Evolutionary conservation across 2,888 invertebrate genomes (phyloP), one percentile per base, ranked within the genome.

Genomic region (Notocelia uddmanniana): DNA sequence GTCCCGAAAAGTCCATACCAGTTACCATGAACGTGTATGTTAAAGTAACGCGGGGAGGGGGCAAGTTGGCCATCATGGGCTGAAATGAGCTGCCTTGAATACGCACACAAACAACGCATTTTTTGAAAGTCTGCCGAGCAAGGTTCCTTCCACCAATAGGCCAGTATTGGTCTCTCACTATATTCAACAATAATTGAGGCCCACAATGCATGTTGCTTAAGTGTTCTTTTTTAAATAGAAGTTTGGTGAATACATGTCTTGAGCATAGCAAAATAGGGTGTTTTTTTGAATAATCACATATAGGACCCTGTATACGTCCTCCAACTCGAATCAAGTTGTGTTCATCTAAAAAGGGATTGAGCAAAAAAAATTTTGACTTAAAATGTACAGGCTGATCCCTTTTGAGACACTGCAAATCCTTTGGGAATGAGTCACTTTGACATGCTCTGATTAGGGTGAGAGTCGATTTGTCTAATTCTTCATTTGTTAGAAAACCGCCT

Each of bases 71-170:
- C 60, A 60, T 60, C 60, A 52, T 63, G 26, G 63, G 63, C 13
- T 63, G 62, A 62, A 62, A 50, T 50, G 62, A 62, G 62, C 50
- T 31, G 62, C 62, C 62, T 62, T 62, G 62, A 50, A 62, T 62
- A 62, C 62, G 62, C 48, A 50, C 10, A 31, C 62, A 62, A 6
- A 21, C 23, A 15, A 60, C 18, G 37, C 58, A 58, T 37, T 37
- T 58, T 37, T 21, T 34, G 37, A 10, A 58, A 10, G 34, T 18
- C 13, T 19, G n/a, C 5, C 58, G 58, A 10, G 58, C 58, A n/a
- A 58, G 58, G 31, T 37, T 37, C 18, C 58, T 37, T 13, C 58
- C 58, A 13, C 37, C 58, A 19, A 58, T 58, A 19, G 58, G 58
- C 58, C 58, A 58, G 11, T 34, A 58, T 19, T 58, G 58, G 19